These are phyloP conservation scores for Epizoanthus illoricatus DNA, from an alignment of 92 coral and sea anemone genomes.

Conservation along the genomic window DNA sequence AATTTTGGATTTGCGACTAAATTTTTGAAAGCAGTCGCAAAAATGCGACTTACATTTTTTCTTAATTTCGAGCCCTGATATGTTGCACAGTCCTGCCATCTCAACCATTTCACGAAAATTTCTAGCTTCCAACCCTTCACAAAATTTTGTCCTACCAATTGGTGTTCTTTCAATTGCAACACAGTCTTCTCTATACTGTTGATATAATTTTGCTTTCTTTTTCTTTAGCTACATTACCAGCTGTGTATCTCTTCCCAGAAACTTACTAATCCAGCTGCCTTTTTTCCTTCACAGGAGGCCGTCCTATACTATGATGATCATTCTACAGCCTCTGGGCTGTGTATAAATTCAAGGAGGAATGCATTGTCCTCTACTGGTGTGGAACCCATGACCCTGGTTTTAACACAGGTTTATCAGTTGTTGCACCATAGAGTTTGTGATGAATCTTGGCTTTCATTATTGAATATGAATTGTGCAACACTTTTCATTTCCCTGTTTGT, in stretches of 20 bases:
- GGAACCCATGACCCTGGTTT: slow-evolving; percentile 35
- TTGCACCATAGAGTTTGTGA: slow-evolving; percentile 48
- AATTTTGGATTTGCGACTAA: no score
- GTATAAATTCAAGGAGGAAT: slow-evolving; percentile 49
- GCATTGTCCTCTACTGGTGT: slow-evolving; percentile 42
- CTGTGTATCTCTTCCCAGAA: slow-evolving; percentile 50
- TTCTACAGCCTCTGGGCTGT: slow-evolving; percentile 46
- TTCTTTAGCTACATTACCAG: slow-evolving; percentile 49
- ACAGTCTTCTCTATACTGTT: slow-evolving; percentile 36
- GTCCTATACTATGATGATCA: slow-evolving; percentile 47
- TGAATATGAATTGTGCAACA: no score
- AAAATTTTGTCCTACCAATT: slow-evolving; percentile 36
- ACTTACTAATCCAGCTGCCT: slow-evolving; percentile 44
- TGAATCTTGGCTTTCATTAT: no score
- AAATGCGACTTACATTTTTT: no score
- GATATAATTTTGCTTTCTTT: slow-evolving; percentile 25
- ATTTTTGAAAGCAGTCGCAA: no score
- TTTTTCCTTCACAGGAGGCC: slow-evolving; percentile 49
- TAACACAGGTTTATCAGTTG: slow-evolving; percentile 24
- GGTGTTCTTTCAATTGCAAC: slow-evolving; percentile 26
- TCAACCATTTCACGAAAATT: slow-evolving; percentile 43
- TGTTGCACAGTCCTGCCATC: no score
- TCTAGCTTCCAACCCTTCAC: slow-evolving; percentile 37
- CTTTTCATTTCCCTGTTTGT: slow-evolving; percentile 13
- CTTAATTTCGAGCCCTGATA: no score